A percentile compares a stretch with the other conserved stretches of the same genome.
Conservation (phyloP, 2,888 invertebrate genomes). For the Azorinus chamasolen region DNA sequence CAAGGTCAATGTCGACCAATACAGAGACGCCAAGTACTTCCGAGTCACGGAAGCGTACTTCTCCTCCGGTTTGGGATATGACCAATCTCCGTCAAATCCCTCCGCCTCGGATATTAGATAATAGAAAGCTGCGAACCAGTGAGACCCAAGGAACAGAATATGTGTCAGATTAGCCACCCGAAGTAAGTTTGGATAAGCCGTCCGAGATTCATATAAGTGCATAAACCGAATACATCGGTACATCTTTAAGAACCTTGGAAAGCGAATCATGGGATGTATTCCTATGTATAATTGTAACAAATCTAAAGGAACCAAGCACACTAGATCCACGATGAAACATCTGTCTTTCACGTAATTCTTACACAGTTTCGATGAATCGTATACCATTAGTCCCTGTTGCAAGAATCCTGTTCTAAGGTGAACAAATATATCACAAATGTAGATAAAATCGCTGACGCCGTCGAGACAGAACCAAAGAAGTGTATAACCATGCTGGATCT, state of each 20-base stretch:
- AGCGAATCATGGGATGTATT: constrained; percentile 91
- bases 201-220: constrained; percentile 98
- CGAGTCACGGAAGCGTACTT: constrained; percentile 94
- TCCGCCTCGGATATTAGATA: constrained; percentile 94
- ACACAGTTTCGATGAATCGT: constrained; percentile 95
- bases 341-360: constrained; percentile 95
- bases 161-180: constrained; percentile 97
- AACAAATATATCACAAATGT: constrained; percentile 95
- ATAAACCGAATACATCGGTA: constrained; percentile 95
- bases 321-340: constrained; percentile 94
- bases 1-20: constrained; percentile 98
- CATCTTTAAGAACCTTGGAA: constrained; percentile 88
- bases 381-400: constrained; percentile 96
- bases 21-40: constrained; percentile 97
- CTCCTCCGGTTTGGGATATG: constrained; percentile 88
- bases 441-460: constrained; percentile 94
- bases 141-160: constrained; percentile 96
- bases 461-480: constrained; percentile 88
- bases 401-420: constrained; percentile 98
- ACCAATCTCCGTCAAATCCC: constrained; percentile 87
- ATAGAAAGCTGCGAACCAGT: constrained; percentile 99
- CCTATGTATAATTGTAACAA: constrained; percentile 93
- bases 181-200: constrained; percentile 98
- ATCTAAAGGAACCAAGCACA: constrained; percentile 94
- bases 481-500: constrained; percentile 89